Conservation (phyloP, 2,797 vertebrate species). For the Pyrocephalus nanus region DNA sequence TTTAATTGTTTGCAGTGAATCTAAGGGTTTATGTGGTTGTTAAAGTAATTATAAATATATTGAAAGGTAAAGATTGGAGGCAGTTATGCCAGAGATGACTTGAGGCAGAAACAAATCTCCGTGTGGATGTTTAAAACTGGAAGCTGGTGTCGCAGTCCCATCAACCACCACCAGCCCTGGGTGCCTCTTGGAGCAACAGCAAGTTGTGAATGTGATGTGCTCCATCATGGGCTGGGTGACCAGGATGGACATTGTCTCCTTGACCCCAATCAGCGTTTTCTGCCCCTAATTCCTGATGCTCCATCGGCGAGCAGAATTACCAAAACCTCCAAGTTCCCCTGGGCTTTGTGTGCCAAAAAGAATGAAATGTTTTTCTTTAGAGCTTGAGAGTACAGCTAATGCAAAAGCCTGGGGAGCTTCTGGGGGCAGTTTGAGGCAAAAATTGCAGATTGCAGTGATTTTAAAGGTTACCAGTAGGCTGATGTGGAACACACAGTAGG, state of each 20-base stretch:
- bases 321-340: accelerated
- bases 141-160: not conserved
- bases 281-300: not conserved
- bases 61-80: not conserved
- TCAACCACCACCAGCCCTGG: not conserved
- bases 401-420: not conserved
- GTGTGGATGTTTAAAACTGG: not conserved
- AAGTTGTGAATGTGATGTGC: not conserved
- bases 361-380: not conserved
- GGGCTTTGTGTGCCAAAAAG: not conserved
- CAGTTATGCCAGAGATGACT: not conserved
- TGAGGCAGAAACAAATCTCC: not conserved
- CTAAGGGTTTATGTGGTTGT: not conserved
- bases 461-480: not conserved
- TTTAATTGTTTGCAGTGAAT: not conserved
- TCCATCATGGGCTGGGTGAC: not conserved
- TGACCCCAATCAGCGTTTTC: not conserved
- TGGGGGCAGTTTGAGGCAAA: not conserved
- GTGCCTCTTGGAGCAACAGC: not conserved
- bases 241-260: not conserved
- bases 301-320: not conserved
- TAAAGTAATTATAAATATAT: not conserved
- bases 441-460: not conserved
- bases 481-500: not conserved
- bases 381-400: not conserved